These are phyloP conservation scores for Porphyrio hochstetteri DNA, from an alignment of 2,113 vertebrate genomes.

Conservation along the genomic window DNA sequence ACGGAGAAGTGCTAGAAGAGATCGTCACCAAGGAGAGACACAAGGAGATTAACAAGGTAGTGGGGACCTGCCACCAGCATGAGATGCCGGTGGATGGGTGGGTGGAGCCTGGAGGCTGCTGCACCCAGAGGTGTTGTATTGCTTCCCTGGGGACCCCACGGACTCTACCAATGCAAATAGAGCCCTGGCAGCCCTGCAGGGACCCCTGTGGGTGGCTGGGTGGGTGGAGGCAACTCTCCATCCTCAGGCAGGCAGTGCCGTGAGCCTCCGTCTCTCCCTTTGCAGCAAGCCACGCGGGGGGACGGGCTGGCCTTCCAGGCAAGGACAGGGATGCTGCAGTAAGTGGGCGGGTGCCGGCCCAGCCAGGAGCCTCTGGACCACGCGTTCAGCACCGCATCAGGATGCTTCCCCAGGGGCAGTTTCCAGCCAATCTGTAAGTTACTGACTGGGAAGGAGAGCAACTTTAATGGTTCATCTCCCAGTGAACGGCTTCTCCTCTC, in stretches of 20 bases:
- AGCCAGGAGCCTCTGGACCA: background rate
- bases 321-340: slow-evolving; percentile 79
- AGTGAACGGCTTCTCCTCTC: background rate
- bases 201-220: fast-evolving
- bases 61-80: background rate
- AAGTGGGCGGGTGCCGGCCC: background rate
- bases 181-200: background rate
- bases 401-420: background rate
- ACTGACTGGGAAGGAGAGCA: background rate
- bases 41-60: slow-evolving; percentile 95
- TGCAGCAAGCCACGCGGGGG: slow-evolving; percentile 87
- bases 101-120: background rate
- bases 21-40: slow-evolving; percentile 92
- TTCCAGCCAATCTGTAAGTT: slow-evolving; percentile 1
- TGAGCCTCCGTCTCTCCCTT: background rate
- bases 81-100: background rate
- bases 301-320: slow-evolving; percentile 90
- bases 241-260: background rate
- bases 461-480: background rate
- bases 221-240: background rate
- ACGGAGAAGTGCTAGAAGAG: slow-evolving; percentile 95
- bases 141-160: background rate
- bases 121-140: background rate
- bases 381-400: fast-evolving
- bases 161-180: background rate